Base-by-base conservation (phyloP, 2,113 vertebrate species). In the Chloroceryle aenea region DNA sequence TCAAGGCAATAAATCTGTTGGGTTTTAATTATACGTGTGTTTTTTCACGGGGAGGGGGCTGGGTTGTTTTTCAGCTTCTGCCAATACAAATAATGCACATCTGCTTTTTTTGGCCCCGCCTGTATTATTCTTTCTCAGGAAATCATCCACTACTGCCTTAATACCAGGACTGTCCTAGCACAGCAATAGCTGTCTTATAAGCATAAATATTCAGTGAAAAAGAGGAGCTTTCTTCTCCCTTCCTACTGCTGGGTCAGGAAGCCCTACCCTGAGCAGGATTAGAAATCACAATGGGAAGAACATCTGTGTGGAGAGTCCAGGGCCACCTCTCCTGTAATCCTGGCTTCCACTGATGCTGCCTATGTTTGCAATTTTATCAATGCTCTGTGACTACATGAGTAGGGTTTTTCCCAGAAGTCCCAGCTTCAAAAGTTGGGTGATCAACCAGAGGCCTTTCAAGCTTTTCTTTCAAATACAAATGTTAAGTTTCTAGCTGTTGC, bases 1-100 rank as follows among this genome's bases (percentile, higher is more conserved):
- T 81, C 81, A 76, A 93, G 38, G 94, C 64, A 90, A 93, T 94
- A 96, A 93, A 96, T 95, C 90, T 92, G 80, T 67, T 92, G 61
- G 53, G 66, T 63, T 93, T 93, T 96, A 96, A 96, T 92, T 94
- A 92, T 71, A 92, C 90, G 76, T 32, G n/a, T 93, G 80, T 30
- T 89, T 92, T 90, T 87, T 42, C 25, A 4, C 45, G 79, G 26
- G 89, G 69, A 85, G 64, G 90, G 75, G 61, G 88, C 32, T 93
- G 77, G 43, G 76, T 61, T 92, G 75, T 67, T 91, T 95, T 89
- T 89, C 91, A 93, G 73, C 84, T 91, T 93, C 91, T 95, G 91
- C 52, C 61, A 84, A 90, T 90, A 96, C 52, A 93, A 90, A 95
- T 80, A 92, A 90, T 10, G 40, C 84, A 84, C 79, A 92, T 72